Evolutionary conservation across 2,888 invertebrate species (phyloP).

Genomic region (Caenorhabditis sp.): DNA sequence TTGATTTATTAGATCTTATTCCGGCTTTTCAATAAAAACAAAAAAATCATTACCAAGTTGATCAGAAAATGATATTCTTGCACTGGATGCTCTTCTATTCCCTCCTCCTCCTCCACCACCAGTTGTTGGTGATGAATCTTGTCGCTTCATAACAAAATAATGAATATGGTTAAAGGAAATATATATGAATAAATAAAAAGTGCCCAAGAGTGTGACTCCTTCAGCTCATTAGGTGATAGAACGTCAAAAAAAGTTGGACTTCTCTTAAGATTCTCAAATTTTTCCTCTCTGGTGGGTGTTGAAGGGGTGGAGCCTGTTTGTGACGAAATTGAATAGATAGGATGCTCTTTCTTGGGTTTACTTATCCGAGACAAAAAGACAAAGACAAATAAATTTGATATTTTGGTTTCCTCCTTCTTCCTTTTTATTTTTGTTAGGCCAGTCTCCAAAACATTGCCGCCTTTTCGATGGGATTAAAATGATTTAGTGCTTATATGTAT

Average conservation of each 20-base stretch:
- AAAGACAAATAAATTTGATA: background rate
- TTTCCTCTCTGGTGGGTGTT: background rate
- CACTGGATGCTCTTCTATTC: constrained; percentile 41
- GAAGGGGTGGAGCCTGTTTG: background rate
- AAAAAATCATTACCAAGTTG: constrained; percentile 49
- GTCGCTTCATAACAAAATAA: background rate
- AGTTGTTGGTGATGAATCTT: constrained; percentile 29
- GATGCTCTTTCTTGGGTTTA: background rate
- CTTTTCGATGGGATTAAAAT: background rate
- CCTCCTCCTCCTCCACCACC: constrained; percentile 24
- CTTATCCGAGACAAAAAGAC: too few species aligned
- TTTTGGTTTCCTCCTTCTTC: background rate
- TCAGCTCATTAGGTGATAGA: background rate
- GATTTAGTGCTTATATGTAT: background rate
- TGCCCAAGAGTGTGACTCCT: background rate
- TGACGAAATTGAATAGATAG: background rate
- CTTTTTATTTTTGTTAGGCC: background rate
- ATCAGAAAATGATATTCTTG: constrained; percentile 51
- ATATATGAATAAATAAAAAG: background rate
- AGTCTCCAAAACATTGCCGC: background rate
- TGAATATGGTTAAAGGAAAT: background rate
- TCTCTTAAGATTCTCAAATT: background rate
- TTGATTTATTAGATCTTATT: too few species aligned
- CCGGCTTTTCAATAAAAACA: too few species aligned
- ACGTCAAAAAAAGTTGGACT: background rate